Evolutionary conservation across 2,113 vertebrate species (phyloP), one percentile per base, ranked within the genome.

Genomic region (Echinops telfairi): DNA sequence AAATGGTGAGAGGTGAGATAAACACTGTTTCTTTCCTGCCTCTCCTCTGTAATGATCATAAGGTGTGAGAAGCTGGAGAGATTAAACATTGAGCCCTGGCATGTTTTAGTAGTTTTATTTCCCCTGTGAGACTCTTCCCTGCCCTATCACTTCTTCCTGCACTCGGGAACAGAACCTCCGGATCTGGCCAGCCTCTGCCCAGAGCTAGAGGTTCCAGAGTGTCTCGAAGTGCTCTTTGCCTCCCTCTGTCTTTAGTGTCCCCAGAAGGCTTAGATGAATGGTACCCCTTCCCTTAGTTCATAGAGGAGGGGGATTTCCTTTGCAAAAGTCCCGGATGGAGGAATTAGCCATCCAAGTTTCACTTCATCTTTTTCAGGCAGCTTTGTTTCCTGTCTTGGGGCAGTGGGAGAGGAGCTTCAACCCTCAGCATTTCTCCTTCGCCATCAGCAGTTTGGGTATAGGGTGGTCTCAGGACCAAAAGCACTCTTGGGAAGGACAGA

Each of bases 51-150:
- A 80, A 70, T 40, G 53, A 29, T 62, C 53, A 6, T 25, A 53
- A 58, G 66, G 36, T 73, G 1, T 75, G 17, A 75, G 86, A 92
- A 91, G 83, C 90, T 95, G 23, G 64, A 90, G 95, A 93, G 91
- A 97, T 96, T 97, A 97, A 96, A 97, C 95, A 53, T 9, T 70
- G 94, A 97, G 90, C 86, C 88, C 95, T 95, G 47, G 83, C 80
- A 40, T 70, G 92, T 78, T 93, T 92, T 60, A 91, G 88, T 88
- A 60, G 89, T 88, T 97, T 97, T 97, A 96, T 97, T 97, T 95
- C 64, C 89, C 73, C 92, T 31, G 1, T 58, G 66, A 93, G 89
- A 47, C 2, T 40, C 60, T 82, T n/a, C 81, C 75, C 12, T 58
- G 19, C 86, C 66, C 83, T 82, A 15, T 11, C 85, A 23, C n/a